phyloP scores from a whole-genome alignment of 2,888 invertebrate genomes.

The Icerya purchasi region DNA sequence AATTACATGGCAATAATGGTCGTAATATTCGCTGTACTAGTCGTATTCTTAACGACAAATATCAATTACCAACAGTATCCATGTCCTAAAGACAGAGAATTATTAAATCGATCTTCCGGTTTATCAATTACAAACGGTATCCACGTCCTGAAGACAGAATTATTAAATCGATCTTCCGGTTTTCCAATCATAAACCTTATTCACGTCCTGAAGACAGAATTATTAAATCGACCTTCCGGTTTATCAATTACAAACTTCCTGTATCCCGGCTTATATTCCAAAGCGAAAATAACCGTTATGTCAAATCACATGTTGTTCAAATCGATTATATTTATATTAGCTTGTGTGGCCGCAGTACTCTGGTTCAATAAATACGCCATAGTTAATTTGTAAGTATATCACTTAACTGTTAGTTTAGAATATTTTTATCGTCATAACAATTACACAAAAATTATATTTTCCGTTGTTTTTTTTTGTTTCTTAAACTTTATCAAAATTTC shows the following conservation, averaged over 20 bases:
- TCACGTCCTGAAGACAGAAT: too few relatives aligned
- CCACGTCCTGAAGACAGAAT: background rate
- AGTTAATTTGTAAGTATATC: conserved; percentile 29
- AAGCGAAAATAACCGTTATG: conserved; percentile 39
- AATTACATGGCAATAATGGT: background rate
- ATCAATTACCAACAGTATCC: background rate
- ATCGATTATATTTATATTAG: conserved; percentile 45
- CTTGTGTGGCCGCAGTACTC: conserved; percentile 41
- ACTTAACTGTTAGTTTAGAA: too few relatives aligned
- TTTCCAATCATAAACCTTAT: too few relatives aligned
- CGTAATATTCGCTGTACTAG: background rate
- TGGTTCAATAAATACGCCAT: conserved; percentile 60
- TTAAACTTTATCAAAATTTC: too few relatives aligned
- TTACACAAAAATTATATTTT: too few relatives aligned
- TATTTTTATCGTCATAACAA: too few relatives aligned
- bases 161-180: background rate
- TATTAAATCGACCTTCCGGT: too few relatives aligned
- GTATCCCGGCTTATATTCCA: conserved; percentile 42
- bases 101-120: background rate
- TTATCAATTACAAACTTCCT: too few relatives aligned
- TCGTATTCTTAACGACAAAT: background rate
- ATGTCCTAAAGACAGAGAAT: background rate
- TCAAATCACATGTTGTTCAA: conserved; percentile 60
- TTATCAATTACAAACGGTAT: background rate
- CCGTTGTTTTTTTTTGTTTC: too few relatives aligned